Percentiles rank a stretch among this genome's conserved stretches.
Evolutionary conservation across 1,140 invertebrate genomes (phyloP).

Genomic region (Rhizoglyphus robini): DNA sequence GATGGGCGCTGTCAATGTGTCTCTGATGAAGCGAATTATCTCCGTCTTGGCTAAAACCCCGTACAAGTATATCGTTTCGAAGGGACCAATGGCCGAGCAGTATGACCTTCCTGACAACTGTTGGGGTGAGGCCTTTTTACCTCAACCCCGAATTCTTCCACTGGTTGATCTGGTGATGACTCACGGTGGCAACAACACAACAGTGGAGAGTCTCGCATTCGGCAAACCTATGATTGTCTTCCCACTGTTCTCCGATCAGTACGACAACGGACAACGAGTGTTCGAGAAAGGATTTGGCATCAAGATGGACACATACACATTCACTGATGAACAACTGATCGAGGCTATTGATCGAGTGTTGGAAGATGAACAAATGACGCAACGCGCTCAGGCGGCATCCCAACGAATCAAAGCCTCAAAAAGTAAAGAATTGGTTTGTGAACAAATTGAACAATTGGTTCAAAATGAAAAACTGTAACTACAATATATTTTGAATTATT

Average conservation of each 20-base stretch:
- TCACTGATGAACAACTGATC: conserved; percentile 11
- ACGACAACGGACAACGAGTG: conserved; percentile 16
- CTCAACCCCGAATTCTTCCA: conserved; percentile 10
- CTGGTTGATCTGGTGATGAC: conserved; percentile 28
- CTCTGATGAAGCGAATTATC: conserved; percentile 2
- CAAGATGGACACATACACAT: conserved; percentile 4
- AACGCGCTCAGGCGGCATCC: no score
- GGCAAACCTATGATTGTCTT: conserved; percentile 16
- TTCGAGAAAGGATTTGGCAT: conserved; percentile 10
- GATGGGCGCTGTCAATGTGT: conserved; percentile 24
- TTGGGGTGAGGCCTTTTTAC: conserved; percentile 16
- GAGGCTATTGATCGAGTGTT: conserved; percentile 5
- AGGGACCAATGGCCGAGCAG: background rate
- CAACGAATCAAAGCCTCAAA: no score
- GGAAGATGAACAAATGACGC: no score
- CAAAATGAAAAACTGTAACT: no score
- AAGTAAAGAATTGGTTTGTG: no score
- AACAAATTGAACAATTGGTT: no score
- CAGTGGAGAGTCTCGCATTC: background rate
- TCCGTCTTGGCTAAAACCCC: background rate
- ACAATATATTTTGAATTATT: no score
- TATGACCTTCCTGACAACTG: background rate
- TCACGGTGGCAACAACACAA: conserved; percentile 30
- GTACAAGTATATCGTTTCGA: conserved; percentile 16
- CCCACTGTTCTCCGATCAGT: conserved; percentile 20